These are phyloP conservation scores for Amphilophus citrinellus DNA, from an alignment of 2,113 vertebrate species.

Conservation along the genomic window DNA sequence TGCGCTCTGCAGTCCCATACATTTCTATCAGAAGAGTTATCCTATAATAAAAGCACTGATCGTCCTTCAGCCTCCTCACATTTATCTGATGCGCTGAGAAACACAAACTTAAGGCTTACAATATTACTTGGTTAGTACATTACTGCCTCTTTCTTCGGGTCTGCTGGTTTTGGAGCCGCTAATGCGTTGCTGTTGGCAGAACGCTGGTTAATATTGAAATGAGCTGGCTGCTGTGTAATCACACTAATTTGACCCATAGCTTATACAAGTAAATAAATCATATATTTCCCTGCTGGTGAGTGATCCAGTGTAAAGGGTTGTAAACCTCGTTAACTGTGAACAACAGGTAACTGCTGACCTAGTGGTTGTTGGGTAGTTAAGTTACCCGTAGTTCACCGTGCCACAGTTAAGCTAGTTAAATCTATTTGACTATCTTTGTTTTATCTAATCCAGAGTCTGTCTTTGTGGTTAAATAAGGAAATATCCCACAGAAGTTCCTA, in stretches of 20 bases:
- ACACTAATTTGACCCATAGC: neutral
- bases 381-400: neutral
- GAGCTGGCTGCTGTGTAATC: neutral
- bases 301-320: neutral
- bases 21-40: accelerated
- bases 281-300: neutral
- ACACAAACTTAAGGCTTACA: neutral
- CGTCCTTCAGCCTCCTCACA: no score
- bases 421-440: neutral
- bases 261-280: neutral
- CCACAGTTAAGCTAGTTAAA: neutral
- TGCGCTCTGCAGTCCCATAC: no score
- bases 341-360: neutral
- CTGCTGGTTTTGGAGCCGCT: neutral
- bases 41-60: neutral
- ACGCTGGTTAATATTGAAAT: neutral
- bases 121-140: neutral
- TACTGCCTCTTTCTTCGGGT: neutral
- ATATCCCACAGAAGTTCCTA: no score
- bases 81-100: neutral
- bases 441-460: neutral
- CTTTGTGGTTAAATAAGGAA: neutral
- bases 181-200: neutral
- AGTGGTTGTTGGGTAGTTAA: neutral
- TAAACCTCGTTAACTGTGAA: neutral